Evolutionary conservation across 2,888 invertebrate genomes (phyloP), one percentile per base, ranked within the genome.

Genomic region (Helobdella robusta): DNA sequence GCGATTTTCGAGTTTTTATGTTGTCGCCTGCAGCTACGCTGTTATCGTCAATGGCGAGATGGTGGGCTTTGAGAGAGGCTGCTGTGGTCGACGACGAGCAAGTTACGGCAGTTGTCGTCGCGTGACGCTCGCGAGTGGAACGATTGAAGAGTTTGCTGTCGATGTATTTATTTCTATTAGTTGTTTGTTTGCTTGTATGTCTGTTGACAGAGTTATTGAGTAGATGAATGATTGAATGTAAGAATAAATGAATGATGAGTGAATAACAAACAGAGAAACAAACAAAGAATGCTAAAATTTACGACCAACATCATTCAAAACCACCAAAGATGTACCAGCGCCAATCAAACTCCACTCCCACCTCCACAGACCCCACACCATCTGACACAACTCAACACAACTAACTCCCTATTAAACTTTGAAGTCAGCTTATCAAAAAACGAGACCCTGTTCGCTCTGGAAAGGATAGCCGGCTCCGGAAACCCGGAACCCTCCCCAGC

Each of bases 1-100:
- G 98, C 99, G 61, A 98, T 99, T 84, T 98, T 98, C 98, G 99
- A 99, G 78, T 94, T 95, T n/a, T 97, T 98, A 99, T 68, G 98
- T 99, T 84, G 99, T 99, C 72, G 98, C 87, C 93, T 71, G 64
- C 20, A 70, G 70, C 44, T 71, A 69, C 20, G 78, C 77, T 69
- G 78, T 78, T 32, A 77, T 72, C 50, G 48, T 48, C 18, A 23
- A 15, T n/a, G 44, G 44, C 44, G 44, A n/a, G 44, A n/a, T 40
- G 44, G 44, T 11, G 25, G 20, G 25, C 56, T 15, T 28, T 23
- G 8, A 8, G 28, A 23, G 36, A 11, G 30, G 50, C 62, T 50
- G 44, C 34, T 50, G 23, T 34, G 46, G 50, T 62, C 48, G 4
- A 20, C 1, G 2, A 46, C 28, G 32, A 28, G 44, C 25, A 28